Conservation (phyloP, 2,797 vertebrate genomes). For the Acanthis flammea region DNA sequence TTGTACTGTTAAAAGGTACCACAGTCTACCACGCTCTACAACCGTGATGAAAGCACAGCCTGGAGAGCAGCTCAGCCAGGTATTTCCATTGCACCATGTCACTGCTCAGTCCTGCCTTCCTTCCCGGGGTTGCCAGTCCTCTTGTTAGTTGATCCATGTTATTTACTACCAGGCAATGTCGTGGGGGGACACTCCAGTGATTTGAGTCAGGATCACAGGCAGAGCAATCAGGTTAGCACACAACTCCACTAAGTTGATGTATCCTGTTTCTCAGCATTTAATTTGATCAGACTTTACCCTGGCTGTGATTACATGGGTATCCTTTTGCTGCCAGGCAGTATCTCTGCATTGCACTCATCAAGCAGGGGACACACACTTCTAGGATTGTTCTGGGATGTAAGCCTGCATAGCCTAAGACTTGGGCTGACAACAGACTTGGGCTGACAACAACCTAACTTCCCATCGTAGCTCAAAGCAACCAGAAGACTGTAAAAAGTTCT, state of each 20-base stretch:
- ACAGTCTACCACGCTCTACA: not conserved
- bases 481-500: not conserved
- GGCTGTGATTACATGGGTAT: not conserved
- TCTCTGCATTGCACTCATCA: not conserved
- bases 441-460: not conserved
- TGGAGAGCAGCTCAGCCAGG: not conserved
- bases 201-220: not conserved
- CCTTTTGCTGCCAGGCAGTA: not conserved
- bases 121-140: not conserved
- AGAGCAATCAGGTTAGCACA: not conserved
- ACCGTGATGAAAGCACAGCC: not conserved
- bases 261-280: not conserved
- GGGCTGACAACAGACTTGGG: not conserved
- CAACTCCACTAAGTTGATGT: not conserved
- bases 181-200: not conserved
- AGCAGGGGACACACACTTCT: not conserved
- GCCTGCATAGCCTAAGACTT: not conserved
- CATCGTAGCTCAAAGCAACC: not conserved
- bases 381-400: not conserved
- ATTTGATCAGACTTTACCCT: not conserved
- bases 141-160: accelerated
- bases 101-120: not conserved
- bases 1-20: not conserved
- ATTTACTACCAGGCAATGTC: not conserved
- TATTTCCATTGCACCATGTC: not conserved